Conservation (phyloP, 2,888 invertebrate species). For the Parnassius glacialis region DNA sequence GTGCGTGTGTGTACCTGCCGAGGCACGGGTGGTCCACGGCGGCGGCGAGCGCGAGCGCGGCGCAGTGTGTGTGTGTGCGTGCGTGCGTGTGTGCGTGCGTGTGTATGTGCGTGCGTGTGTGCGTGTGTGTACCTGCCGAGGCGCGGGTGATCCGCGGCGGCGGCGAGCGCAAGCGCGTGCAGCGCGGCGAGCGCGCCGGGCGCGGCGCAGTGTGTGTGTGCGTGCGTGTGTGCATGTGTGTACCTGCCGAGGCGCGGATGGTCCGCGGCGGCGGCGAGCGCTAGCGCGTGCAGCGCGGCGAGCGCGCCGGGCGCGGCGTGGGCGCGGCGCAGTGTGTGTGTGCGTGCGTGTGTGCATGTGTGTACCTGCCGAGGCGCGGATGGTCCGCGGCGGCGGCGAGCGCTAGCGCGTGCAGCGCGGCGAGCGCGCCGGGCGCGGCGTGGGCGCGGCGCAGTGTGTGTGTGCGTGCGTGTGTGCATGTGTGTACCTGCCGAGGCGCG, state of each 20-base stretch:
- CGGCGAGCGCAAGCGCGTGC: constrained; percentile 70
- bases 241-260: constrained; percentile 85
- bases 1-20: no score
- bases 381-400: no score
- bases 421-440: constrained; percentile 66
- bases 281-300: no score
- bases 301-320: constrained; percentile 17
- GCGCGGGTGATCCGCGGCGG: constrained; percentile 56
- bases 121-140: constrained; percentile 83
- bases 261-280: constrained; percentile 38
- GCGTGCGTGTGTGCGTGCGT: no score
- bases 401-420: no score
- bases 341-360: no score
- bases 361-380: no score
- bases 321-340: constrained; percentile 36
- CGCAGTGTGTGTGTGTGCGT: constrained; percentile 36
- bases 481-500: constrained; percentile 84
- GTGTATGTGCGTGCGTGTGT: no score
- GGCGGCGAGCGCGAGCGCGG: constrained; percentile 52
- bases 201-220: constrained; percentile 85
- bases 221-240: constrained; percentile 63
- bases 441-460: constrained; percentile 69
- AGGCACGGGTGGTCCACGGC: no score
- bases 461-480: constrained; percentile 77
- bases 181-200: constrained; percentile 80